Percentiles rank a stretch among this genome's conserved stretches.
These are phyloP conservation scores for Agrochola lychnidis DNA, from an alignment of 2,888 invertebrate genomes.

Conservation along the genomic window DNA sequence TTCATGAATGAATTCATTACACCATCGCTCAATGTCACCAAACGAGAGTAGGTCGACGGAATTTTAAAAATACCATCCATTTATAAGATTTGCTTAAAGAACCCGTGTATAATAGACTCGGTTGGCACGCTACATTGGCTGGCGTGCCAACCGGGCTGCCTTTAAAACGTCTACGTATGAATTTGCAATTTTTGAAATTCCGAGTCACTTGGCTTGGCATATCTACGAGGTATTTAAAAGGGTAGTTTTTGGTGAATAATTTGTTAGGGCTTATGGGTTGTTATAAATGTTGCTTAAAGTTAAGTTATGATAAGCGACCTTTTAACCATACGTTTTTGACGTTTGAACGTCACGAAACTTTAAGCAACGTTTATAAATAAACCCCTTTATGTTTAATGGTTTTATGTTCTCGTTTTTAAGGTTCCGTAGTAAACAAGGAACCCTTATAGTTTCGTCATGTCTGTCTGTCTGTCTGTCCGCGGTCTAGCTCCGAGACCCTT, in stretches of 20 bases:
- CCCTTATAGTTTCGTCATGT: too few species aligned
- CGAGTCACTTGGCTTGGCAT: constrained; percentile 25
- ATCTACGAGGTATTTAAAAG: constrained; percentile 25
- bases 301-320: too few species aligned
- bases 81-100: constrained; percentile 56
- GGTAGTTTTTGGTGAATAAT: constrained; percentile 5
- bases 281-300: too few species aligned
- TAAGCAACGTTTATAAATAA: too few species aligned
- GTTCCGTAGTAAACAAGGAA: too few species aligned
- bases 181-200: constrained; percentile 55
- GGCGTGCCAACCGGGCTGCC: constrained; percentile 55
- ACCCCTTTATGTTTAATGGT: not conserved
- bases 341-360: too few species aligned
- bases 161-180: constrained; percentile 53
- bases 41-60: constrained; percentile 43
- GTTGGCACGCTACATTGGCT: constrained; percentile 54
- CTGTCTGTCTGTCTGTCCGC: too few species aligned
- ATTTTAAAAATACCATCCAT: constrained; percentile 56
- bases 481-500: too few species aligned
- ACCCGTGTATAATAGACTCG: constrained; percentile 48
- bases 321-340: too few species aligned
- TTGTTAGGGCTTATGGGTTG: not conserved
- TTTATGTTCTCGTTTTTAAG: not conserved
- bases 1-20: constrained; percentile 48
- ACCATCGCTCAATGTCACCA: constrained; percentile 42